Evolutionary conservation across 2,888 invertebrate species (phyloP), one percentile per base, ranked within the genome.

Genomic region (Microctonus hyperodae): DNA sequence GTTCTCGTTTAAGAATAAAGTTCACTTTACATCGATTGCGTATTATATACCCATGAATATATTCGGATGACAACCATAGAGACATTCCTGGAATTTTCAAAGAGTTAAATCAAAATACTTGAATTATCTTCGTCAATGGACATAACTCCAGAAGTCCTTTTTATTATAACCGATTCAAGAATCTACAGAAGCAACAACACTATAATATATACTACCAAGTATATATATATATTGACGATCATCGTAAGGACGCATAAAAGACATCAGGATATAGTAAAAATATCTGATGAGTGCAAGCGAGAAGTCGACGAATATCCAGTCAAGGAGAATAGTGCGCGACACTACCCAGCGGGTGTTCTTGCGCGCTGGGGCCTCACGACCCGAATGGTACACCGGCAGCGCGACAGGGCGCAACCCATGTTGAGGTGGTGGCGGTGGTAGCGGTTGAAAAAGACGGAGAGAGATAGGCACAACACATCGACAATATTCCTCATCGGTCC

Each of bases 281-380:
- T 64, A 64, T 64, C 58, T 48, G 50, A 58, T 58, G 35, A 31
- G 48, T 20, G 48, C 4, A 33, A 28, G 60, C 1, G 44, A 33
- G 55, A 33, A 44, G 44, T n/a, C 16, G 16, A 44, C 7, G 16
- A 44, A 16, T 44, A 44, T 28, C 55, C 55, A 22, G 70, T 70
- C 65, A 66, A 68, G 73, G 76, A 76, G 76, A 75, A 44, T 44
- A 77, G 76, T 71, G 73, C 73, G 79, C 80, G 82, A 82, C 81
- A 81, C 78, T 80, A 67, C 80, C 76, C 81, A 77, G 78, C 79
- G 79, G 79, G 81, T 74, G 80, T 76, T 75, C 78, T 72, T 58
- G 44, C 76, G 80, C 64, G 48, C 57, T 40, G 40, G 57, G 70
- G 64, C 65, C 65, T 63, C 55, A 64, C 67, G 67, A 62, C 61